A percentile compares a stretch with the other conserved stretches of the same genome.
phyloP scores from a whole-genome alignment of 2,888 invertebrate species.

The Subacronicta megacephala region DNA sequence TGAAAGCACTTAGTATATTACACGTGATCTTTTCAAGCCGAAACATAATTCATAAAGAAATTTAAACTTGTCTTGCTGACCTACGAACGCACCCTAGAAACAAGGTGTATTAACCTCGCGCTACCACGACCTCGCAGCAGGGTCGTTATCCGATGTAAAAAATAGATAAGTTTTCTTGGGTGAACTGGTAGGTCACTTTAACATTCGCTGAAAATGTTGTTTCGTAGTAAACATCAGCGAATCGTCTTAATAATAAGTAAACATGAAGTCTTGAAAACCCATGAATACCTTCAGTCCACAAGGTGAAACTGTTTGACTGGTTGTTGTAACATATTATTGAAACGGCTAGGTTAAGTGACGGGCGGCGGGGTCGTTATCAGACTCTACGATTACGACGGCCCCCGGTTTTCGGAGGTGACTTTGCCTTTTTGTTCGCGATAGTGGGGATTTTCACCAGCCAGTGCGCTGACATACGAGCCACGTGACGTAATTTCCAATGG shows the following conservation, averaged over 20 bases:
- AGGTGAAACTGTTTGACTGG: conserved; percentile 45
- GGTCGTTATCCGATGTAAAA: conserved; percentile 74
- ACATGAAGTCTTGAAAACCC: conserved; percentile 6
- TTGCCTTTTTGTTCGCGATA: conserved; percentile 63
- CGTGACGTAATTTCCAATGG: conserved; percentile 64
- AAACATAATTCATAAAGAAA: conserved; percentile 12
- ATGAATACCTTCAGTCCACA: conserved; percentile 32
- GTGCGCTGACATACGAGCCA: conserved; percentile 34
- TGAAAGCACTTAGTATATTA: too few species aligned
- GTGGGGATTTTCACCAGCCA: conserved; percentile 60
- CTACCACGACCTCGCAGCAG: conserved; percentile 72
- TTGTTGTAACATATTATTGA: conserved; percentile 35
- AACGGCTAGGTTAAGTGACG: conserved; percentile 60
- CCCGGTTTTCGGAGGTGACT: conserved; percentile 68
- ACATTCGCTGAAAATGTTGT: conserved; percentile 34
- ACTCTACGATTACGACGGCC: conserved; percentile 57
- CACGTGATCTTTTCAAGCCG: conserved; percentile 7
- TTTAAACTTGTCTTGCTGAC: conserved; percentile 54
- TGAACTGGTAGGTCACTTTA: conserved; percentile 57
- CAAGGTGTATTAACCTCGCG: conserved; percentile 78
- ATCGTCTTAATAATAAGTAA: conserved; percentile 18
- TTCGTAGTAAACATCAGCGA: conserved; percentile 26
- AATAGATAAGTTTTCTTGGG: conserved; percentile 64
- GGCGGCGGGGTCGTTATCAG: conserved; percentile 65
- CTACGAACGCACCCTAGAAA: conserved; percentile 74